Base-by-base conservation (phyloP, 2,113 vertebrate species). In the Columbina picui region DNA sequence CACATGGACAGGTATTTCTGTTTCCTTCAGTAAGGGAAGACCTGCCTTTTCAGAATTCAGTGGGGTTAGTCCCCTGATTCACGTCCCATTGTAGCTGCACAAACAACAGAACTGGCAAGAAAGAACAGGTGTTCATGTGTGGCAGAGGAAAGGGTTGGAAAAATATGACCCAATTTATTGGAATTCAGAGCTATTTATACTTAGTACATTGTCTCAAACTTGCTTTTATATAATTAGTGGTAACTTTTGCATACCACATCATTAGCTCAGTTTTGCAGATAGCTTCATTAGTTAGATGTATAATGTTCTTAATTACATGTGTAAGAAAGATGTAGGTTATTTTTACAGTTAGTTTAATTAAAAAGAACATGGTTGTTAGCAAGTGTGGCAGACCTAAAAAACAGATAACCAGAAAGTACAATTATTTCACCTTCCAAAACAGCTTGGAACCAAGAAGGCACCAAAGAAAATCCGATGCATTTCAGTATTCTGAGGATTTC, bases 311-410 rank as follows among this genome's bases (percentile, higher is more conserved):
- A 89, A 91, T 84, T 91, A 75, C 41, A 39, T 43, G 25, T 34
- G 18, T 39, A 84, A 76, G 57, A 84, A 78, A 52, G 70, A 64
- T n/a, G 20, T 27, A 32, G 32, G 18, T 56, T 87, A 56, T 73
- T 91, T 89, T 96, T 93, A 69, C 30, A 79, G 43, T n/a, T 69
- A 57, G 14, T 78, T 91, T 84, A 86, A 90, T 78, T 81, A 68
- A 92, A 71, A 86, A 67, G 45, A 57, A 39, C 43, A 30, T 19
- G 47, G 74, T 63, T 94, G 29, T 53, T 78, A 64, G 43, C 50
- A 88, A 69, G 23, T 36, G 14, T 89, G 30, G 8, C 69, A 82
- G 84, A 85, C 55, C 49, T 89, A 32, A 69, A 84, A 79, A 55
- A 0, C n/a, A 67, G n/a, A 25, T 36, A 60, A 26, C 41, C 77